Evolutionary conservation across 2,797 vertebrate species (phyloP).

Genomic region (Girardinus metallicus): DNA sequence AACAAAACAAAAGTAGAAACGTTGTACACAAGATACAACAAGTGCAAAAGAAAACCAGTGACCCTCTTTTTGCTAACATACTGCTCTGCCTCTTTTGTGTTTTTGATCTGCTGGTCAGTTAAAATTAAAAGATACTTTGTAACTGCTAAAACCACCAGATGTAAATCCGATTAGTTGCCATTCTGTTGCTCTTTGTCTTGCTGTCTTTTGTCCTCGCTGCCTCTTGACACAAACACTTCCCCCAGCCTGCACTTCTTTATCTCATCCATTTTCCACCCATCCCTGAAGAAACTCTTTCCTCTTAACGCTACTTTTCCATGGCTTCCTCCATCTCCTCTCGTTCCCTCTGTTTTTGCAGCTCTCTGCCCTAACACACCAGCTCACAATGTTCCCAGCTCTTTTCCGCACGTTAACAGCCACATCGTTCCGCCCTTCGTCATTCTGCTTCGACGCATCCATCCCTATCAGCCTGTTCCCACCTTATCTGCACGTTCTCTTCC

Average conservation of each 20-base stretch:
- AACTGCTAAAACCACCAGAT: slow-evolving; percentile 19
- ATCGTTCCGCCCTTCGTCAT: slow-evolving; percentile 17
- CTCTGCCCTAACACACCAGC: slow-evolving; percentile 40
- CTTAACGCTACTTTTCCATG: slow-evolving; percentile 50
- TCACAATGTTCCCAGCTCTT: slow-evolving; percentile 29
- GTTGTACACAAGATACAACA: background rate
- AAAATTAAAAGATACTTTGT: slow-evolving; percentile 30
- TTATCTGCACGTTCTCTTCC: slow-evolving; percentile 63
- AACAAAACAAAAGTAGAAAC: background rate
- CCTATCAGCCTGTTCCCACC: slow-evolving; percentile 54
- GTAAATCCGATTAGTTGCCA: slow-evolving; percentile 24
- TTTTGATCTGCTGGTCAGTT: slow-evolving; percentile 16
- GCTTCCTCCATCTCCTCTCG: slow-evolving; percentile 34
- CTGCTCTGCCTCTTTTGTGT: background rate
- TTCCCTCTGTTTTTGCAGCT: slow-evolving; percentile 11
- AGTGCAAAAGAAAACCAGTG: background rate
- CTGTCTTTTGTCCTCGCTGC: slow-evolving; percentile 11
- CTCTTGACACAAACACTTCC: slow-evolving; percentile 30
- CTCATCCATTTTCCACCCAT: slow-evolving; percentile 62
- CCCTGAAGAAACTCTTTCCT: slow-evolving; percentile 44
- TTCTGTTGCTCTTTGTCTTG: slow-evolving; percentile 26
- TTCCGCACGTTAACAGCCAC: slow-evolving; percentile 39
- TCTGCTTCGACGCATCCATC: slow-evolving; percentile 47
- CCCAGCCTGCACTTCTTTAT: slow-evolving; percentile 41
- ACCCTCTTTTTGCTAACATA: background rate